Evolutionary conservation across 2,113 vertebrate species (phyloP).

Genomic region (Cochlearius cochlearius): DNA sequence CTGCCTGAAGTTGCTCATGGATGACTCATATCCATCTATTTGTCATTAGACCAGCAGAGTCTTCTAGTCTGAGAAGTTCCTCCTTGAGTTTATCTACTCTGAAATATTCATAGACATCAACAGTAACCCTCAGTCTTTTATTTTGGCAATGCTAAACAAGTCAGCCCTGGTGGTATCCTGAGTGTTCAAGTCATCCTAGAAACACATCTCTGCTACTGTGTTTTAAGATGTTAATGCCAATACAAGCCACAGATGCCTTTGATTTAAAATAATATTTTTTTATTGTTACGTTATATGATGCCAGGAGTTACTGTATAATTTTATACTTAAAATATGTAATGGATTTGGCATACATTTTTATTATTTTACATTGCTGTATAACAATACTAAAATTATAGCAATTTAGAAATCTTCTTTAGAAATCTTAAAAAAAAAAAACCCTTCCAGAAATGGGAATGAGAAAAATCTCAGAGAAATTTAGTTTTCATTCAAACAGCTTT

Average conservation of each 20-base stretch:
- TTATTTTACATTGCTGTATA: background rate
- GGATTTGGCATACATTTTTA: background rate
- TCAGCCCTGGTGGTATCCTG: background rate
- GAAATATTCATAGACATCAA: background rate
- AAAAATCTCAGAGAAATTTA: background rate
- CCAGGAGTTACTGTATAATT: background rate
- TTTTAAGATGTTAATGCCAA: background rate
- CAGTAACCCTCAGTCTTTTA: background rate
- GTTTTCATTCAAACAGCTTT: background rate
- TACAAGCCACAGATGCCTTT: background rate
- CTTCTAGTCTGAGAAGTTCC: background rate
- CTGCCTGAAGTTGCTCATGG: background rate
- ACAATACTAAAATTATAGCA: background rate
- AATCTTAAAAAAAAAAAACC: background rate
- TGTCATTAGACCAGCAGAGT: background rate
- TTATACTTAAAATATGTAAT: background rate
- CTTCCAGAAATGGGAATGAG: background rate
- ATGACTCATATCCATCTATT: background rate
- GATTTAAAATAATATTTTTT: background rate
- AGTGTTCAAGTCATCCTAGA: background rate
- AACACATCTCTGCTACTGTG: background rate
- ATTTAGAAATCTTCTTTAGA: background rate
- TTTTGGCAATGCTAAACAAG: background rate
- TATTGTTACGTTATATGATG: background rate
- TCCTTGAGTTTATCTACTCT: background rate